phyloP scores from a whole-genome alignment of 2,888 invertebrate genomes.

The Mystacides longicornis region DNA sequence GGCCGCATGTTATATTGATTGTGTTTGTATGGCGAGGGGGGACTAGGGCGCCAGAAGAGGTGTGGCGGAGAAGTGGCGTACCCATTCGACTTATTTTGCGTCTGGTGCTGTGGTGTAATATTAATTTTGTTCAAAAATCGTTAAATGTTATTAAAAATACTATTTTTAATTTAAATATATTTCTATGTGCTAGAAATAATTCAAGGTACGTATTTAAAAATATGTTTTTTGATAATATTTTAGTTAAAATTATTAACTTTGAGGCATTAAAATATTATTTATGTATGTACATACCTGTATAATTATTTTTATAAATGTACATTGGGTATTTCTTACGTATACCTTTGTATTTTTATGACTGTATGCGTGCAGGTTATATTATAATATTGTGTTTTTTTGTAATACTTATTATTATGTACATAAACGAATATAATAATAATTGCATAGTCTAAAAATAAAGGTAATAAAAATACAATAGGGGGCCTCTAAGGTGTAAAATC shows the following conservation, averaged over 20 bases:
- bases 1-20: constrained; percentile 28
- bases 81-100: constrained; percentile 54
- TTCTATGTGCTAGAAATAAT: constrained; percentile 12
- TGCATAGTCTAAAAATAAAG: constrained; percentile 52
- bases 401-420: constrained; percentile 51
- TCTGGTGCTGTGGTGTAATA: constrained; percentile 54
- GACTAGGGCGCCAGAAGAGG: constrained; percentile 28
- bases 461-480: constrained; percentile 36
- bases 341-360: too few relatives aligned
- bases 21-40: constrained; percentile 23
- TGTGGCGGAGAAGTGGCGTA: constrained; percentile 49
- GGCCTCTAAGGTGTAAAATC: neutral
- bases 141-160: constrained; percentile 17
- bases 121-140: constrained; percentile 43
- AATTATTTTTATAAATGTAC: too few relatives aligned
- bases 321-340: neutral
- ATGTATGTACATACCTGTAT: too few relatives aligned
- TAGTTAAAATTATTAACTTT: constrained; percentile 25
- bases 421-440: constrained; percentile 42
- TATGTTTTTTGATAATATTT: constrained; percentile 14
- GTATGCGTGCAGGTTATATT: too few relatives aligned
- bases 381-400: too few relatives aligned
- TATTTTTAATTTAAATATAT: constrained; percentile 11
- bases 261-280: too few relatives aligned
- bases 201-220: constrained; percentile 16